Percentiles rank a stretch among this genome's conserved stretches.
These are phyloP conservation scores for Zootoca vivipara DNA, from an alignment of 2,113 vertebrate genomes.

Conservation along the genomic window DNA sequence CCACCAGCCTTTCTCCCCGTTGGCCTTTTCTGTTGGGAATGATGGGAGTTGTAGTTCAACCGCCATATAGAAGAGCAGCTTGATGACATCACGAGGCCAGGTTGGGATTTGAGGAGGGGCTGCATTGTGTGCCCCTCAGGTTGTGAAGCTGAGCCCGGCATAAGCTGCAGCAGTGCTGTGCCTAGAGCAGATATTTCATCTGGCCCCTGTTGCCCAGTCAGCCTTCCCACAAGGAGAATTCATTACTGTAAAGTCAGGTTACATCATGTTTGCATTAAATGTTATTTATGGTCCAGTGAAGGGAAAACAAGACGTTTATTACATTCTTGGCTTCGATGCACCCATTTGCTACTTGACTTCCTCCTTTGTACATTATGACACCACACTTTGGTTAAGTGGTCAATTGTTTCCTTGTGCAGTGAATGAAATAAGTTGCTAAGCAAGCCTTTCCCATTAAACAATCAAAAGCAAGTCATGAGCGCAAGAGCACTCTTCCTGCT, in stretches of 20 bases:
- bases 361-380: neutral
- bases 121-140: too few relatives aligned
- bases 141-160: too few relatives aligned
- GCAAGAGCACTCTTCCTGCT: too few relatives aligned
- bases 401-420: neutral
- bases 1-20: too few relatives aligned
- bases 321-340: neutral
- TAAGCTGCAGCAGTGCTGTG: too few relatives aligned
- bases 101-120: neutral
- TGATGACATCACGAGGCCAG: too few relatives aligned
- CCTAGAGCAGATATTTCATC: neutral
- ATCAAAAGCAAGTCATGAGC: too few relatives aligned
- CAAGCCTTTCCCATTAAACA: neutral
- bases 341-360: neutral
- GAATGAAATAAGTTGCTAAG: neutral
- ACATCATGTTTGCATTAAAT: slow-evolving; percentile 17
- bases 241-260: slow-evolving; percentile 7
- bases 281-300: slow-evolving; percentile 11
- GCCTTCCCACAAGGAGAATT: neutral
- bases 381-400: neutral
- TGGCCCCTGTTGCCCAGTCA: neutral
- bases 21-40: too few relatives aligned
- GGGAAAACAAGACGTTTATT: slow-evolving; percentile 18
- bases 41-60: too few relatives aligned
- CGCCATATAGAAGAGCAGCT: too few relatives aligned